Base-by-base conservation (phyloP, 2,888 invertebrate genomes). In the Chloroclysta siterata region DNA sequence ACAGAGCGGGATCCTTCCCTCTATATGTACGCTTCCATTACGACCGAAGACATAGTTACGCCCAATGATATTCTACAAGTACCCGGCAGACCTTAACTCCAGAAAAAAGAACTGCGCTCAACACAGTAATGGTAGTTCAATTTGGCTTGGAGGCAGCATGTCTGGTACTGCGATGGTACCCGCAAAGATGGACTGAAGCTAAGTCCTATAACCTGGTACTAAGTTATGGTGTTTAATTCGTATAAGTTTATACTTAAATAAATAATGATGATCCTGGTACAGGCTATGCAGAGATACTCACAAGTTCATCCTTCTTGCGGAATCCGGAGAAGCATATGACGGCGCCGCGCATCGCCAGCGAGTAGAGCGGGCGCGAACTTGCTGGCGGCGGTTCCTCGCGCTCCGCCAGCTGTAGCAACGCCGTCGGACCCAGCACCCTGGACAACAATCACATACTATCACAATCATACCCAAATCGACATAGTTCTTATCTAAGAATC, bases 271-370 rank as follows among this genome's bases (percentile, higher is more conserved):
- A n/a, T 22, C 33, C 33, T 33, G 33, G 33, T 33, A 33, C 22
- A 22, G 15, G 44, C 17, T 17, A 17, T 17, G 7, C n/a, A 5
- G 6, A 14, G 14, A 29, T 72, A 90, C 95, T 94, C 87, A 98
- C 98, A 94, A 98, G 93, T 93, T 98, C 97, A 87, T 97, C 97
- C 85, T 97, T 97, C 85, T 96, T 96, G 76, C 97, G 94, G 89
- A 98, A 98, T 65, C 98, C 98, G 65, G 98, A 98, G 90, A 98
- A 98, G 89, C 98, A 98, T 74, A 98, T 95, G 79, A 97, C 96
- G 57, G 97, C 95, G 70, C 97, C 97, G 76, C 95, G 94, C 98
- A 99, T 98, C 64, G 97, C 95, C 79, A 96, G 94, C 86, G 96
- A 97, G 91, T 96, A 98, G 80, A 98, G 94, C 63, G 98, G 98